Conservation (phyloP, 2,113 vertebrate species). For the Elachura formosa region DNA sequence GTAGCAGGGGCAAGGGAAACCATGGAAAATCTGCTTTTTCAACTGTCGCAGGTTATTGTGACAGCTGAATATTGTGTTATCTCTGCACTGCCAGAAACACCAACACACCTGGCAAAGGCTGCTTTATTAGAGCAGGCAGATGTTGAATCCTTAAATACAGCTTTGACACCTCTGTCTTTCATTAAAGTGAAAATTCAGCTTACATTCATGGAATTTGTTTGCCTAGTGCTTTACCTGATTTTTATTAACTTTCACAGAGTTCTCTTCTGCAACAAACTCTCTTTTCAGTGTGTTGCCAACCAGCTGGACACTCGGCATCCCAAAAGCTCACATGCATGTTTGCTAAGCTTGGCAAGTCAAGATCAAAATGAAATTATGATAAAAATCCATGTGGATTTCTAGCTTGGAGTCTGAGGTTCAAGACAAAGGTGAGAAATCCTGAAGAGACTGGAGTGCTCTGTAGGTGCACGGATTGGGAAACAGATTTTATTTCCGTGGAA, state of each 20-base stretch:
- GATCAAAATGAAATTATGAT: background rate
- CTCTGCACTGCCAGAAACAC: background rate
- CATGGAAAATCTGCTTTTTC: background rate
- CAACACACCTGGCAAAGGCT: background rate
- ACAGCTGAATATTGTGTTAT: too few relatives aligned
- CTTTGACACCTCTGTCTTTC: background rate
- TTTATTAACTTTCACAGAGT: background rate
- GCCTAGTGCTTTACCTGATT: background rate
- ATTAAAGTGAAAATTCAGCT: background rate
- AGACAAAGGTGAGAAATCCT: constrained; percentile 18
- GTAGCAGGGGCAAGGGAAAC: background rate
- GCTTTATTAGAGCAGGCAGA: background rate
- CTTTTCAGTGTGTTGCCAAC: background rate
- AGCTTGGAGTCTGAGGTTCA: constrained; percentile 5
- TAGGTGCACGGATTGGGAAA: background rate
- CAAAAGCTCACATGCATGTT: background rate
- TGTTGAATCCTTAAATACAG: background rate
- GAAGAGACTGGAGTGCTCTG: background rate
- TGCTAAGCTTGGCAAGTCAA: constrained; percentile 2
- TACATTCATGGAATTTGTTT: background rate
- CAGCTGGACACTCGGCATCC: background rate
- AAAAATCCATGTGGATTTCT: constrained; percentile 35
- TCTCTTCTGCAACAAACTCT: background rate
- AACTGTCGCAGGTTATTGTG: background rate
- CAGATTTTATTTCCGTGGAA: background rate